These are phyloP conservation scores for Triplophysa bombifrons DNA, from an alignment of 2,797 vertebrate genomes.

Conservation along the genomic window DNA sequence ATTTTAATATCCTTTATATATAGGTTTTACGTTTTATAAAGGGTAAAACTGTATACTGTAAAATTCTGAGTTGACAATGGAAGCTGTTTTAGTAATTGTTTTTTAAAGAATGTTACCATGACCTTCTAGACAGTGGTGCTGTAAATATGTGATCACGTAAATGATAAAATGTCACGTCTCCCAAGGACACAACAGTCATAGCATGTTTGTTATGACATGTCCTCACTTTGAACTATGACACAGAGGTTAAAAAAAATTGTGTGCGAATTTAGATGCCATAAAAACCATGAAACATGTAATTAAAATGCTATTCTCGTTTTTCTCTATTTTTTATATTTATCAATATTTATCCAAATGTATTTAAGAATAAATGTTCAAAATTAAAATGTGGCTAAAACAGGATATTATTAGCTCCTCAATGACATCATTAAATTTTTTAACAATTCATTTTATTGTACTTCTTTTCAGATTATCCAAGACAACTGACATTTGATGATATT, in stretches of 20 bases:
- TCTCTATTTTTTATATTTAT: too few species aligned
- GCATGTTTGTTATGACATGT: slow-evolving; percentile 40
- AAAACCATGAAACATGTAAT: slow-evolving; percentile 22
- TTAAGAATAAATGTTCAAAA: too few species aligned
- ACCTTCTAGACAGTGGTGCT: slow-evolving; percentile 7
- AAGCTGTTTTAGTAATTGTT: not conserved
- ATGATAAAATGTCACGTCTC: slow-evolving; percentile 28
- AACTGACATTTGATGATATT: too few species aligned
- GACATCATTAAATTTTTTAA: too few species aligned
- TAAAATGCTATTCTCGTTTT: too few species aligned
- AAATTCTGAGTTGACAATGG: not conserved
- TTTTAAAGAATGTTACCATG: slow-evolving; percentile 32
- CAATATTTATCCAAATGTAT: too few species aligned
- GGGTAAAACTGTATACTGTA: not conserved
- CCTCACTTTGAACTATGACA: slow-evolving; percentile 45
- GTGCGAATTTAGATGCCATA: not conserved
- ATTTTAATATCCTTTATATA: not conserved
- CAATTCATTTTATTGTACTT: too few species aligned
- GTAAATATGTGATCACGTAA: slow-evolving; percentile 17
- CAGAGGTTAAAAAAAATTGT: slow-evolving; percentile 18
- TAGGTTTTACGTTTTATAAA: not conserved
- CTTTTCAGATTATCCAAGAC: too few species aligned
- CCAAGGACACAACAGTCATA: slow-evolving; percentile 23
- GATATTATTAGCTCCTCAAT: too few species aligned
- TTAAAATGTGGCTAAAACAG: too few species aligned